Percentiles rank a stretch among this genome's conserved stretches.
These are phyloP conservation scores for Drosophila cardini DNA, from an alignment of 1,140 invertebrate genomes.

Conservation along the genomic window DNA sequence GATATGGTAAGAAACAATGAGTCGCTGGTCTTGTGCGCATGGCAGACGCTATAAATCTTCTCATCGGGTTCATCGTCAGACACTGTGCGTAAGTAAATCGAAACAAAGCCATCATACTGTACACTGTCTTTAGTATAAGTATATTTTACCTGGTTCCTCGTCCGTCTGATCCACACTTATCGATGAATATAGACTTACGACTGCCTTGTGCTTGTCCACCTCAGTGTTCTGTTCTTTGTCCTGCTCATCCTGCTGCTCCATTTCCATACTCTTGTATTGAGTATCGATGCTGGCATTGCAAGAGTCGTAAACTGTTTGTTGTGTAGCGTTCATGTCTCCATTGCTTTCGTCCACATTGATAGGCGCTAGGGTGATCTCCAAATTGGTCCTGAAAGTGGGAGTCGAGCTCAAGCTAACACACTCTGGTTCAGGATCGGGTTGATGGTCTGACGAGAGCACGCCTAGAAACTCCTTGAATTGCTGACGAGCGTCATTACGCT, in stretches of 20 bases:
- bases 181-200: slow-evolving; percentile 58
- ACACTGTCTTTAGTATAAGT: neutral
- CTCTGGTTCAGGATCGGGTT: slow-evolving; percentile 2
- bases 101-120: neutral
- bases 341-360: slow-evolving; percentile 34
- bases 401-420: slow-evolving; percentile 52
- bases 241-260: neutral
- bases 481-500: slow-evolving; percentile 53
- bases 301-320: slow-evolving; percentile 63
- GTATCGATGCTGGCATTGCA: slow-evolving; percentile 49
- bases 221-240: neutral
- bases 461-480: slow-evolving; percentile 71
- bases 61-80: slow-evolving; percentile 81
- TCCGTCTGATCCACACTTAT: slow-evolving; percentile 17
- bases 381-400: slow-evolving; percentile 31
- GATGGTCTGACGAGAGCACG: slow-evolving; percentile 38
- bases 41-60: slow-evolving; percentile 74
- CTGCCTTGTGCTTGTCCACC: slow-evolving; percentile 57
- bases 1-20: slow-evolving; percentile 80
- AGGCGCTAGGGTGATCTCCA: slow-evolving; percentile 43
- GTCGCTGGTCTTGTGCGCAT: slow-evolving; percentile 59
- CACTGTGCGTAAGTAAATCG: slow-evolving; percentile 35
- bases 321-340: neutral
- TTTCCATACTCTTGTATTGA: slow-evolving; percentile 49
- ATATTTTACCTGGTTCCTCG: slow-evolving; percentile 55